Base-by-base conservation (phyloP, 2,113 vertebrate genomes). In the Gasterosteus aculeatus region DNA sequence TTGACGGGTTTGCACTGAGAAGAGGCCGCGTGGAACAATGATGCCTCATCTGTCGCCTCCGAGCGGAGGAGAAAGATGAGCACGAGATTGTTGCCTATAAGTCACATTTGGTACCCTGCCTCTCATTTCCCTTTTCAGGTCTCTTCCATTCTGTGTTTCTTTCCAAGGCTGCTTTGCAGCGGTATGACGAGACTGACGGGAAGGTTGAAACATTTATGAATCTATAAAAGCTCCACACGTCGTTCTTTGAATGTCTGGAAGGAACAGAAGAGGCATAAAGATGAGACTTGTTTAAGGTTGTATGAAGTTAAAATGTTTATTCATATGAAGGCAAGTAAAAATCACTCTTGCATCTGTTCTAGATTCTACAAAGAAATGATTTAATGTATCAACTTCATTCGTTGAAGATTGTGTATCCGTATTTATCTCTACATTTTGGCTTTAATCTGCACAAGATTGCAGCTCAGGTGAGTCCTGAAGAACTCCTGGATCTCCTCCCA, bases 401-500 rank as follows among this genome's bases (percentile, higher is more conserved):
- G 44, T 46, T 46, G 15, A 16, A 5, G 44, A 9, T 46, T 16
- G 5, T 46, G 44, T 46, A 46, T 5, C 44, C 15, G 5, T 47
- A 14, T 42, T 4, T 14, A 10, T 10, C 11, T 46, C 44, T 46
- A 46, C 1, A 42, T 73, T 7, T 64, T 90, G 6, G 82, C 33
- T 64, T 61, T 46, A 4, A 7, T n/a, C 2, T 35, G 35, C 0
- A 33, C 1, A 19, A 2, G 12, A 4, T 62, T 54, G 18, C 68
- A 69, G 46, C 42, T 79, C 56, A 92, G 84, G 7, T 88, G 81
- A 47, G 49, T 19, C 63, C 19, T 87, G 29, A 93, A 81, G 71
- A 93, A 94, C 35, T 85, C 77, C 57, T 82, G 86, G 39, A 93
- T 77, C 81, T 87, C 92, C 47, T 61, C 83, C 93, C 93, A 94